Evolutionary conservation across 2,888 invertebrate species (phyloP).

Genomic region (Aporophyla lueneburgensis): DNA sequence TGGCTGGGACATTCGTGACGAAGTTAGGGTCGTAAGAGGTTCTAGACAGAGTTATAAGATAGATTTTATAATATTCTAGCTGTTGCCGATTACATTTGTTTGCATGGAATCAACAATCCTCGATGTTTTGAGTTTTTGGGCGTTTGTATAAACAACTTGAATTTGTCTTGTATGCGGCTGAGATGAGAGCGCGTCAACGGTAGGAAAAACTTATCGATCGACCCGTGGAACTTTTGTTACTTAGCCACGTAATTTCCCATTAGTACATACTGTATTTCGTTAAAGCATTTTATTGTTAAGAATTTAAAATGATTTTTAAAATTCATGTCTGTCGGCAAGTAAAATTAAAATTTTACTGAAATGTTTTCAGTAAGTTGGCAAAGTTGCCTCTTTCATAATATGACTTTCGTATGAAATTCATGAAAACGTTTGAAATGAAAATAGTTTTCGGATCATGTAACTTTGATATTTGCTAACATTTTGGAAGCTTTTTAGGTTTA

Average conservation of each 20-base stretch:
- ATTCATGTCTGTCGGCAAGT: neutral
- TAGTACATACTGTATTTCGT: no score
- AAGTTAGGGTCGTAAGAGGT: neutral
- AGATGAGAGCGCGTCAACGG: no score
- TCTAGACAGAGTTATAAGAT: neutral
- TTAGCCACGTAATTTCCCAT: no score
- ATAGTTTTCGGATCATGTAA: constrained; percentile 29
- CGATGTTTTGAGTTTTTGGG: neutral
- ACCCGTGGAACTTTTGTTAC: no score
- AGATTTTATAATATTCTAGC: neutral
- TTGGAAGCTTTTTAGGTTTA: neutral
- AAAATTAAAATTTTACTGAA: constrained; percentile 18
- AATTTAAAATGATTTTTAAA: neutral
- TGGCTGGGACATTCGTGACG: neutral
- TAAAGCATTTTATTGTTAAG: neutral
- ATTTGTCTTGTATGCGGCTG: no score
- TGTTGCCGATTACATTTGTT: neutral
- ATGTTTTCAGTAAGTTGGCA: constrained; percentile 40
- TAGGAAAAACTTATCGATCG: no score
- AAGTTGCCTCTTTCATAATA: constrained; percentile 21
- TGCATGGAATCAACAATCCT: neutral
- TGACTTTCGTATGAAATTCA: constrained; percentile 48
- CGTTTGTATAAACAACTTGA: no score
- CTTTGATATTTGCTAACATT: constrained; percentile 13
- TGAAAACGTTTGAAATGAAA: constrained; percentile 39